Conservation (phyloP, 2,113 vertebrate species). For the Hyla sarda region DNA sequence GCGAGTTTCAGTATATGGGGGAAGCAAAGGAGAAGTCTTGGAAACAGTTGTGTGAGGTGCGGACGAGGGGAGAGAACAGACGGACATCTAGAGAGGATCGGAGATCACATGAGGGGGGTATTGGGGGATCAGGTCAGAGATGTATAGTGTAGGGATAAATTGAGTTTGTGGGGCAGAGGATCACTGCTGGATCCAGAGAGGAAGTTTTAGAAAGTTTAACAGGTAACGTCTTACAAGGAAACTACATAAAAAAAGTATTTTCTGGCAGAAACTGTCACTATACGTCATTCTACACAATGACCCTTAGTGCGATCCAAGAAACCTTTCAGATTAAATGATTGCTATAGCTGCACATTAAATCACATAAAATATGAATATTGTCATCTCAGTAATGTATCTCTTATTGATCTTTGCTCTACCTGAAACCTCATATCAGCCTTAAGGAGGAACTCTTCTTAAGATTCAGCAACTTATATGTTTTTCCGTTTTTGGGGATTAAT, state of each 20-base stretch:
- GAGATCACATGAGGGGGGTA: too few relatives aligned
- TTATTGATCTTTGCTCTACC: not conserved
- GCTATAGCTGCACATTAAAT: not conserved
- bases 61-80: too few relatives aligned
- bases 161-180: too few relatives aligned
- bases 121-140: too few relatives aligned
- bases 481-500: not conserved
- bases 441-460: not conserved
- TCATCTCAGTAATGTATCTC: conserved; percentile 3
- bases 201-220: not conserved
- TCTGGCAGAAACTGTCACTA: not conserved
- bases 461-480: not conserved
- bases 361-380: conserved; percentile 5
- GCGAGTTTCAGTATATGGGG: too few relatives aligned
- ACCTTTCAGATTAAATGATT: conserved; percentile 17
- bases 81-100: too few relatives aligned
- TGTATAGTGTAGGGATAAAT: too few relatives aligned
- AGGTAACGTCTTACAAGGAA: too few relatives aligned
- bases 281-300: not conserved
- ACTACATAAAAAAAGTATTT: not conserved
- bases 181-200: not conserved
- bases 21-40: too few relatives aligned
- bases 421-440: not conserved
- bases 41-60: too few relatives aligned
- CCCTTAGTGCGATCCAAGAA: not conserved